A percentile compares a stretch with the other conserved stretches of the same genome.
These are phyloP conservation scores for Macrotrachela quadricornifera DNA, from an alignment of 1,140 invertebrate genomes.

Conservation along the genomic window DNA sequence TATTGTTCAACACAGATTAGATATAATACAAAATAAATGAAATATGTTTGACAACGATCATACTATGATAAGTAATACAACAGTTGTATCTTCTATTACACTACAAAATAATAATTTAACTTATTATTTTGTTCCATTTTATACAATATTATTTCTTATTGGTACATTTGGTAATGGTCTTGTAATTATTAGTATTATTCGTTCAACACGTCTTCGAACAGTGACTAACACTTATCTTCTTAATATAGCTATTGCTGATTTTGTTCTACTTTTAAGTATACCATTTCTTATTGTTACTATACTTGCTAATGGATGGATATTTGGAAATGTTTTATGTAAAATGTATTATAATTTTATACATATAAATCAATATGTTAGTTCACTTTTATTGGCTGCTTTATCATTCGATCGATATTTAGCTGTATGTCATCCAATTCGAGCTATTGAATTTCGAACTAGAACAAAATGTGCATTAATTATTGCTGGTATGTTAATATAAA, in stretches of 20 bases:
- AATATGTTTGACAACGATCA: too few species aligned
- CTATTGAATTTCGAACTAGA: constrained; percentile 51
- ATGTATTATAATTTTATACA: constrained; percentile 59
- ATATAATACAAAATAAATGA: too few species aligned
- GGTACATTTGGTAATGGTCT: too few species aligned
- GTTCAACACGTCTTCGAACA: constrained; percentile 30
- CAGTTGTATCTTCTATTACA: too few species aligned
- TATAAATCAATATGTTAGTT: constrained; percentile 83
- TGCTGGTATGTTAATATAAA: too few species aligned
- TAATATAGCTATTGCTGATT: constrained; percentile 77
- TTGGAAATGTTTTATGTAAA: constrained; percentile 73
- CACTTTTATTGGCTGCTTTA: constrained; percentile 79
- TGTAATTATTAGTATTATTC: too few species aligned
- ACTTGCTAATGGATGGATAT: constrained; percentile 66
- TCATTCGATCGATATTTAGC: constrained; percentile 84
- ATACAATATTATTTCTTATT: too few species aligned
- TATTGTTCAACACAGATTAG: too few species aligned
- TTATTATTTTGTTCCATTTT: too few species aligned
- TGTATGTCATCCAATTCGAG: constrained; percentile 77
- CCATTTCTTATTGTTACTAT: constrained; percentile 49
- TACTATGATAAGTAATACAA: too few species aligned
- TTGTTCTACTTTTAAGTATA: constrained; percentile 73
- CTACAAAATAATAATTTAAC: too few species aligned
- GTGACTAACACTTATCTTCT: constrained; percentile 91
- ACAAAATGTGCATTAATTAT: too few species aligned